A percentile compares a stretch with the other conserved stretches of the same genome.
phyloP scores from a whole-genome alignment of 53 echinoderm and acorn worm genomes.

The Crossaster papposus region DNA sequence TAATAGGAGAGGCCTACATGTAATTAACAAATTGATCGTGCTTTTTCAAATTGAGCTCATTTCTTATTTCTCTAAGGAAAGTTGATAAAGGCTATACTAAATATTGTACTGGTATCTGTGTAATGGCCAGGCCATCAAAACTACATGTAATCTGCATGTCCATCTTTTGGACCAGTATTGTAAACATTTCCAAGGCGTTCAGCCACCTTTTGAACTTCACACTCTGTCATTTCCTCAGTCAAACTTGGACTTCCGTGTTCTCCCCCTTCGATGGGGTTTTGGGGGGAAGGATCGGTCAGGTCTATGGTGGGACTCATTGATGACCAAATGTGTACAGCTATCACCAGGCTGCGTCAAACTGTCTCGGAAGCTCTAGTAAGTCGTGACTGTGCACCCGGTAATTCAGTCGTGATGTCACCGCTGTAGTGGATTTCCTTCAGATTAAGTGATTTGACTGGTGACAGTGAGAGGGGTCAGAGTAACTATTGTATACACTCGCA shows the following conservation, averaged over 20 bases:
- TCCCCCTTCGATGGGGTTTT: background rate
- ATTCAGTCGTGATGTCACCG: background rate
- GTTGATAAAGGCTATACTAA: too few species aligned
- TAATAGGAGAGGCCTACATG: too few species aligned
- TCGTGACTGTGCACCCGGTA: background rate
- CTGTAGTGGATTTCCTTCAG: slow-evolving; percentile 18
- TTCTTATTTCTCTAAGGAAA: too few species aligned
- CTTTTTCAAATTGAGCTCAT: too few species aligned
- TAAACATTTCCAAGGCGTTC: background rate
- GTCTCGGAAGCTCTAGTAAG: background rate
- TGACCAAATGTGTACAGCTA: too few species aligned
- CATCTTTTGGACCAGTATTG: background rate
- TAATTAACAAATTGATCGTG: too few species aligned
- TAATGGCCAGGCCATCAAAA: too few species aligned
- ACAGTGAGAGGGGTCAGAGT: background rate
- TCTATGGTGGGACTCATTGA: background rate
- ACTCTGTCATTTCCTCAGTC: background rate
- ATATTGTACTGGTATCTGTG: too few species aligned
- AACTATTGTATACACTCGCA: too few species aligned
- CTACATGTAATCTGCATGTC: too few species aligned
- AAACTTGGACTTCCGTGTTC: background rate
- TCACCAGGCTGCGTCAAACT: background rate
- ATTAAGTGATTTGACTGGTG: slow-evolving; percentile 7
- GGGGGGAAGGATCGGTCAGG: background rate
- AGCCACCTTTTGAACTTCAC: slow-evolving; percentile 1